Evolutionary conservation across 2,888 invertebrate genomes (phyloP), one percentile per base, ranked within the genome.

Genomic region (Apodemia hepburni): DNA sequence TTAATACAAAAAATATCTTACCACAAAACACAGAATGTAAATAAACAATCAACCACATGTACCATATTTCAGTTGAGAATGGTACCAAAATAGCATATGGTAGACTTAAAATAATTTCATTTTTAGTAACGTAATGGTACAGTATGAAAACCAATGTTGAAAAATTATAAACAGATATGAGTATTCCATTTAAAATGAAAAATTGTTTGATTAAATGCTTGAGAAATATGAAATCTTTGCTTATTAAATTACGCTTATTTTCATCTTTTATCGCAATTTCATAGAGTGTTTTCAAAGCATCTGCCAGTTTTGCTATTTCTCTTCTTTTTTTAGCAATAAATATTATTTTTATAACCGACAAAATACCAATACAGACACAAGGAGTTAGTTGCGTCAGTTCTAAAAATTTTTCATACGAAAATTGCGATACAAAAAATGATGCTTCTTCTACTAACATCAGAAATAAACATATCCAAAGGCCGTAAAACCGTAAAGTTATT

Each of bases 131-230:
- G 67, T 82, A 88, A 67, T 73, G 63, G 65, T 79, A 81, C 4
- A 73, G 47, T 29, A 87, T 85, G 0, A 85, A 64, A 33, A 82
- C 38, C 1, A 79, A 71, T 0, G 83, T 71, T 0, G 80, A 79
- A 70, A 88, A 88, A 66, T 82, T 86, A 64, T 88, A 89, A 6
- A 88, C 80, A 11, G 75, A 74, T 61, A 88, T 83, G 4, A 89
- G 73, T 17, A 81, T 65, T 0, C 68, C 66, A 66, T 88, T 88
- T 2, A 89, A 65, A 64, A 82, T 67, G 29, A 86, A 80, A 64
- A 82, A 87, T 65, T 81, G 84, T 64, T 82, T 85, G 0, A 78
- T 76, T 1, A 89, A 73, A 11, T 65, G 67, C 47, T 80, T 78
- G 1, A 87, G 67, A 15, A 79, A 69, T 11, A 71, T 47, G 2